Base-by-base conservation (phyloP, 2,797 vertebrate genomes). In the Pelodytes ibericus region DNA sequence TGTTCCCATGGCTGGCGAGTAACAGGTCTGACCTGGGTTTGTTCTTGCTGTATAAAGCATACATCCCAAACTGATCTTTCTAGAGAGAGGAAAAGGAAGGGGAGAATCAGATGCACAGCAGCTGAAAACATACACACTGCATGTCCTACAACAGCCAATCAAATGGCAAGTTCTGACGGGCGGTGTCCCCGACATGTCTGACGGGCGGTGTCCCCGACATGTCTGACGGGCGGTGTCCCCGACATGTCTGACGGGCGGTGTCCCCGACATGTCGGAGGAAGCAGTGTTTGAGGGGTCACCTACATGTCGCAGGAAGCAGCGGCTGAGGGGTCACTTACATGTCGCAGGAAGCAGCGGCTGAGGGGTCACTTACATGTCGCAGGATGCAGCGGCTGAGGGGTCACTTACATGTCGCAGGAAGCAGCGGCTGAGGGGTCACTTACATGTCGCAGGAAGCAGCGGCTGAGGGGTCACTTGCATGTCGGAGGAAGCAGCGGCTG, bases 21-120 rank as follows among this genome's bases (percentile, higher is more conserved):
- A 99, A 88, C 0, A 90, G 82, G 22, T 98, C 96, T 0, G 97
- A 98, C 81, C 94, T 93, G 0, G 97, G 97, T 80, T 99, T 99
- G 87, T 98, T 99, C 87, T 97, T 99, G 85, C 96, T 99, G 77
- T 99, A 99, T 20, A 98, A 86, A 0, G 97, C 95, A 0, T 99
- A 99, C 81, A 98, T 91, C 72, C 92, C 85, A 82, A 99, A 99
- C 89, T 97, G 96, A 84, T 97, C 95, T 83, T 94, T 93, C 96
- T 99, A 88, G 36, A 85, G 77, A 25, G 74, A 27, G 30, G 24
- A 39, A 3, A 18, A 5, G 8, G 15, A 33, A 53, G 24, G 2
- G 1, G 3, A 44, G 3, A 4, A n/a, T 5, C 33, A 36, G 33
- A 36, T 36, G 5, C 5, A 36, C 41, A 44, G 9, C 10, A 8